Evolutionary conservation across 1,140 invertebrate genomes (phyloP), one percentile per base, ranked within the genome.

Genomic region (Plectus sambesii): DNA sequence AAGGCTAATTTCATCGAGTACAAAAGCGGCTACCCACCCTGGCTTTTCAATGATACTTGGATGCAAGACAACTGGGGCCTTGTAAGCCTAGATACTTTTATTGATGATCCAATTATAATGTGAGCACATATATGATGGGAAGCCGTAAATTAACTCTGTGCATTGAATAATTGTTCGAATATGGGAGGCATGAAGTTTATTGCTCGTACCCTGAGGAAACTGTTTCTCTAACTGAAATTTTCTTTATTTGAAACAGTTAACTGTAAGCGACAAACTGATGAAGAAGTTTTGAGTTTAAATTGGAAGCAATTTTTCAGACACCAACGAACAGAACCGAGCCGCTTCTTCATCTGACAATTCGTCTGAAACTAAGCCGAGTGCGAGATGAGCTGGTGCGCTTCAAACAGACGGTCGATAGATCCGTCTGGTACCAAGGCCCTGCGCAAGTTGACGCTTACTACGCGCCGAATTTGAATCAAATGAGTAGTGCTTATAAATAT

Each of bases 391-490:
- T 61, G 1, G 15, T 42, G 5, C 36, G 59, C 17, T 41, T 42
- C 40, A 58, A 58, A 30, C 51, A 42, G 30, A 55, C 55, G 12
- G 42, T 60, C 2, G 57, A 59, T 27, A 19, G 50, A 20, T 37
- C 42, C 8, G 40, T 57, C 33, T 62, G 61, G 61, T 60, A 55
- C 37, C 61, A 64, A 30, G 60, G 60, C 33, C 61, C 61, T 1
- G 61, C 61, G 2, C 61, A 63, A 53, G 59, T 64, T 1, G 61
- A 61, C 42, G 61, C 61, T 3, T 64, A 62, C 24, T 63, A 63
- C 42, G 54, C 55, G 27, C 61, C 61, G 8, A 62, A 62, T 46
- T 41, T 46, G 23, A 63, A 63, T 49, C 55, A 63, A 64, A 63
- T 63, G 58, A 63, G 59, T 61, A 38, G 40, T n/a, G n/a, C n/a